Evolutionary conservation across 2,797 vertebrate genomes (phyloP), one percentile per base, ranked within the genome.

Genomic region (Naso thynnoides): DNA sequence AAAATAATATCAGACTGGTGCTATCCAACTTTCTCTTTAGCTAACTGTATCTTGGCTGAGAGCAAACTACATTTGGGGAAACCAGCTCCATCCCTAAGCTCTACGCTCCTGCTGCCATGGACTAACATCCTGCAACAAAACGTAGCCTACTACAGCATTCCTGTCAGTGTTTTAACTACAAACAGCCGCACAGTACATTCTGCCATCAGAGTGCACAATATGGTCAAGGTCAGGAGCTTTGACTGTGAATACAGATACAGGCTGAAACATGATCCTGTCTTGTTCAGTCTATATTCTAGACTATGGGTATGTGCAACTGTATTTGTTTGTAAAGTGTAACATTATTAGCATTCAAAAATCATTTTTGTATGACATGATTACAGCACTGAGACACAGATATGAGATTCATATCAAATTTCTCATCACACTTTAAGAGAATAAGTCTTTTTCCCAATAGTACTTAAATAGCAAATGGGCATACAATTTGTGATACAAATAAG

Each of bases 141-240:
- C 1, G 1, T n/a, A n/a, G n/a, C n/a, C n/a, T 59, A 45, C 74
- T 33, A 50, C 29, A 27, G 58, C 67, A 53, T 82, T 78, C 57
- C 62, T 38, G 15, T 9, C 36, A 39, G 50, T 90, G 82, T 86
- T 81, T 87, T 47, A 54, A 64, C 76, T 84, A 44, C 79, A 89
- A 91, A 87, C 85, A 88, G 27, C 26, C 3, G 49, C 70, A 66
- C 1, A 18, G 71, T 31, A 56, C 67, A 50, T 14, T 41, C 26
- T 27, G 39, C 60, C 42, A 53, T 47, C 36, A 15, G 13, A 58
- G 57, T 26, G 27, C 69, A 81, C 8, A 16, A 10, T 6, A 3
- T 47, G 67, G 73, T 68, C 83, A 89, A 83, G 86, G 85, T 84
- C 72, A 82, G 42, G 33, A 16, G 41, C 38, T 33, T 26, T 23